phyloP scores from a whole-genome alignment of 2,888 invertebrate species.

The Gari tellinella region DNA sequence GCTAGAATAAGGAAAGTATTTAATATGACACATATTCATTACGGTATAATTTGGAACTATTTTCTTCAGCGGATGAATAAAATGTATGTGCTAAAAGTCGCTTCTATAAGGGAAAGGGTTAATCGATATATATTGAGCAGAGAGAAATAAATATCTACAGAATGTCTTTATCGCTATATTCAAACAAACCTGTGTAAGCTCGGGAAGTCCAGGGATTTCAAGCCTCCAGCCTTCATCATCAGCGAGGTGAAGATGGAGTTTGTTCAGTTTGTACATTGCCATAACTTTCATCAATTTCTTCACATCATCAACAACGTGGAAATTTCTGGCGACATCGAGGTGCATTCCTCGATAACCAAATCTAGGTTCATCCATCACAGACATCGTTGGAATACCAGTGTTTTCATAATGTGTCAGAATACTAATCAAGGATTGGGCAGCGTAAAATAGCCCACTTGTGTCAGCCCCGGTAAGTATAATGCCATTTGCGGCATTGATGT shows the following conservation, averaged over 20 bases:
- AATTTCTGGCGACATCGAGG: slow-evolving; percentile 76
- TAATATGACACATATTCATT: too few relatives aligned
- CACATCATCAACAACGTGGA: slow-evolving; percentile 70
- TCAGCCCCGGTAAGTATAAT: slow-evolving; percentile 53
- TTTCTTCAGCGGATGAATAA: too few relatives aligned
- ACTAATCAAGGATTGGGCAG: slow-evolving; percentile 60
- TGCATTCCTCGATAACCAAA: slow-evolving; percentile 73
- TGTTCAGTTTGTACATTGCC: slow-evolving; percentile 82
- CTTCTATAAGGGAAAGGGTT: too few relatives aligned
- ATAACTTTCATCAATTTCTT: slow-evolving; percentile 76
- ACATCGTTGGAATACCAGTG: slow-evolving; percentile 44
- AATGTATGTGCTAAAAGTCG: too few relatives aligned
- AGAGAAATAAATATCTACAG: too few relatives aligned
- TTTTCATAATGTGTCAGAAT: slow-evolving; percentile 40
- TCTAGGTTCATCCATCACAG: slow-evolving; percentile 66
- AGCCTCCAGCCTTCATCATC: slow-evolving; percentile 84
- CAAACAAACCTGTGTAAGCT: slow-evolving; percentile 77
- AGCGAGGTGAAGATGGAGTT: slow-evolving; percentile 81
- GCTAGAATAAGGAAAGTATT: too few relatives aligned
- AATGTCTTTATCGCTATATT: too few relatives aligned
- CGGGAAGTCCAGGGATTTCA: slow-evolving; percentile 80
- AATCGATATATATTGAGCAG: too few relatives aligned
- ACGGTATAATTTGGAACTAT: too few relatives aligned
- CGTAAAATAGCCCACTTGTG: slow-evolving; percentile 61
- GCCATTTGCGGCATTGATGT: slow-evolving; percentile 32